A percentile compares a stretch with the other conserved stretches of the same genome.
phyloP scores from a whole-genome alignment of 2,888 invertebrate species.

The Globia sparganii region DNA sequence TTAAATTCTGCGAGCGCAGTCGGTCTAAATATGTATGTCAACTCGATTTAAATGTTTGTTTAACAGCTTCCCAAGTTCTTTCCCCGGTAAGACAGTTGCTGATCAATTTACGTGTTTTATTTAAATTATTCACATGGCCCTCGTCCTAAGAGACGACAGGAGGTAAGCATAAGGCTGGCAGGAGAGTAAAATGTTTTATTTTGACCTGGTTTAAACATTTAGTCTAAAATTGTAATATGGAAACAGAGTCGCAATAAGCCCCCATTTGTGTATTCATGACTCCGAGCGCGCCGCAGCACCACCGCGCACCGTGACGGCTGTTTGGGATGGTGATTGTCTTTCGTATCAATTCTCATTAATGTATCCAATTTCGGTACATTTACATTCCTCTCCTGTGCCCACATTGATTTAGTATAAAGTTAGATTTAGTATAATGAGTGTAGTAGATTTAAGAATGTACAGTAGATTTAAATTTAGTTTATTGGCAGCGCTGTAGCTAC shows the following conservation, averaged over 20 bases:
- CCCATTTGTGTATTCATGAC: slow-evolving; percentile 83
- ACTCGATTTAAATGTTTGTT: slow-evolving; percentile 65
- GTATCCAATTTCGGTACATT: slow-evolving; percentile 69
- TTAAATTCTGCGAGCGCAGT: slow-evolving; percentile 51
- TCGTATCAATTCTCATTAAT: slow-evolving; percentile 78
- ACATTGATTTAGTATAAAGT: slow-evolving; percentile 66
- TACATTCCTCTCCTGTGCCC: slow-evolving; percentile 64
- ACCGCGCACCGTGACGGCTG: slow-evolving; percentile 64
- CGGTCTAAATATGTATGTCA: slow-evolving; percentile 60
- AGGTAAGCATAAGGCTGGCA: slow-evolving; percentile 49
- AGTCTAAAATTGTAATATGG: slow-evolving; percentile 72
- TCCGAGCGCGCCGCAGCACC: slow-evolving; percentile 64
- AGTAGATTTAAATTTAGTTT: too few relatives aligned
- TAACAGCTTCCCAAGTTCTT: slow-evolving; percentile 64
- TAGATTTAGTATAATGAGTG: too few relatives aligned
- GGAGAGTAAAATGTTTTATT: slow-evolving; percentile 62
- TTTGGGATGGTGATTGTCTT: slow-evolving; percentile 78
- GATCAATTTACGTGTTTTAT: slow-evolving; percentile 71
- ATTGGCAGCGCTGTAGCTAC: slow-evolving; percentile 44
- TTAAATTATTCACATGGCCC: slow-evolving; percentile 68
- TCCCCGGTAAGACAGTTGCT: slow-evolving; percentile 57
- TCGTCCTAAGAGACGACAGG: slow-evolving; percentile 62
- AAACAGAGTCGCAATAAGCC: slow-evolving; percentile 76
- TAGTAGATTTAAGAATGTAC: too few relatives aligned
- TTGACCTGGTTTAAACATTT: slow-evolving; percentile 69